A percentile compares a stretch with the other conserved stretches of the same genome.
Conservation (phyloP, 2,113 vertebrate species). For the Apteryx owenii region DNA sequence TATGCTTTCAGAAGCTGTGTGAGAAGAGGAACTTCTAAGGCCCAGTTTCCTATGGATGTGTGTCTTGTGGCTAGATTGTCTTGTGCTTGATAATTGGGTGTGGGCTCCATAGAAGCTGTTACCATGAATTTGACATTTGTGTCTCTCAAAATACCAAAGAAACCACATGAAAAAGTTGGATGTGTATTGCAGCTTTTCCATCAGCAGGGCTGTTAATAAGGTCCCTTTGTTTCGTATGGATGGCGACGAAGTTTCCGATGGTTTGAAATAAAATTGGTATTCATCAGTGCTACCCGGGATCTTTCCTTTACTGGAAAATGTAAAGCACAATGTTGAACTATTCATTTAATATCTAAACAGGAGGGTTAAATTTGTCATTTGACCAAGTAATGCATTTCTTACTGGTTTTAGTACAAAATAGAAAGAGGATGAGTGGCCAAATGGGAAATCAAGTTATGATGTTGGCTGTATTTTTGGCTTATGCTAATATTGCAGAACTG, state of each 20-base stretch:
- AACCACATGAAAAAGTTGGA: background rate
- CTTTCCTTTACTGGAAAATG: background rate
- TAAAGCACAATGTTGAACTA: background rate
- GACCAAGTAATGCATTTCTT: background rate
- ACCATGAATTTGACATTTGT: background rate
- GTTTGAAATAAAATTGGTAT: background rate
- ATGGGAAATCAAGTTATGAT: slow-evolving; percentile 24
- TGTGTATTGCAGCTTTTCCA: background rate
- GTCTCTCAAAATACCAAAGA: background rate
- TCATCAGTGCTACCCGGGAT: background rate
- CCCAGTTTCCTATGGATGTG: background rate
- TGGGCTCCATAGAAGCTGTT: background rate
- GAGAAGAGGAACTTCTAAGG: background rate
- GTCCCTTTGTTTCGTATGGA: background rate
- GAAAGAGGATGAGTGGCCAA: slow-evolving; percentile 27
- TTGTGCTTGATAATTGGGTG: slow-evolving; percentile 1
- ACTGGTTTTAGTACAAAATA: slow-evolving; percentile 12
- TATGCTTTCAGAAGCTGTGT: background rate
- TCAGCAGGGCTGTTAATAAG: background rate
- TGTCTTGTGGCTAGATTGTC: background rate
- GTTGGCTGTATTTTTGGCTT: slow-evolving; percentile 37
- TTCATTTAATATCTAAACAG: background rate
- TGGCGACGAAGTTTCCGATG: background rate
- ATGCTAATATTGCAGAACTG: background rate
- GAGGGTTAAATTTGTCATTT: background rate